Evolutionary conservation across 2,113 vertebrate genomes (phyloP).

Genomic region (Triplophysa dalaica): DNA sequence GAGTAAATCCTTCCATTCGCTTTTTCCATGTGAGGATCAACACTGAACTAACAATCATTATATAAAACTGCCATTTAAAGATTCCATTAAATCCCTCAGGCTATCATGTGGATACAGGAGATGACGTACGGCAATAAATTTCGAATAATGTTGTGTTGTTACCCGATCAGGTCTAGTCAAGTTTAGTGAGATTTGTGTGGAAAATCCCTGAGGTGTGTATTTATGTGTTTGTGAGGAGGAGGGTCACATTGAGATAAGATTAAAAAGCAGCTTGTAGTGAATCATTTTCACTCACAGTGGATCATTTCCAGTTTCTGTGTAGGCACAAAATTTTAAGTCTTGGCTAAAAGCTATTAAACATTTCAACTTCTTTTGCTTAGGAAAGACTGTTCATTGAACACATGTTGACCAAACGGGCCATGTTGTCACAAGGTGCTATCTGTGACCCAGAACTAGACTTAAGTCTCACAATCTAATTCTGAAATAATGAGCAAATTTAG

Average conservation of each 20-base stretch:
- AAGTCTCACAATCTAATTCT: too few relatives aligned
- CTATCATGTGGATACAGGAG: slow-evolving; percentile 22
- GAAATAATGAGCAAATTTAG: too few relatives aligned
- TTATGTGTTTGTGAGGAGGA: slow-evolving; percentile 19
- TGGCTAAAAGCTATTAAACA: not conserved
- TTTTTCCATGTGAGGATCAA: slow-evolving; percentile 20
- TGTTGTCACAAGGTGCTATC: too few relatives aligned
- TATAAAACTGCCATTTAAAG: slow-evolving; percentile 48
- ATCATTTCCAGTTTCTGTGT: not conserved
- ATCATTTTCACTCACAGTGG: not conserved
- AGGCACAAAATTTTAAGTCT: not conserved
- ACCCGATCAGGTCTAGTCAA: slow-evolving; percentile 43
- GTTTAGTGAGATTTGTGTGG: slow-evolving; percentile 33
- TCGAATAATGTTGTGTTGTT: slow-evolving; percentile 36
- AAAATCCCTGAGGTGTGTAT: slow-evolving; percentile 42
- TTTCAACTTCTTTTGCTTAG: not conserved
- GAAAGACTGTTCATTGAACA: not conserved
- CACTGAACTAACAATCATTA: not conserved
- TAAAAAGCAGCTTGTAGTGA: slow-evolving; percentile 4
- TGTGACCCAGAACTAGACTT: too few relatives aligned
- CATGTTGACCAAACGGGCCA: too few relatives aligned
- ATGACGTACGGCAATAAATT: slow-evolving; percentile 50
- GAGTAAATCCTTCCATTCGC: not conserved
- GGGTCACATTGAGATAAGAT: slow-evolving; percentile 34
- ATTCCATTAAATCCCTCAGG: slow-evolving; percentile 32